These are phyloP conservation scores for Aurelia aurita DNA, from an alignment of 30 jellyfish, hydroid and myxozoan genomes.

Conservation along the genomic window DNA sequence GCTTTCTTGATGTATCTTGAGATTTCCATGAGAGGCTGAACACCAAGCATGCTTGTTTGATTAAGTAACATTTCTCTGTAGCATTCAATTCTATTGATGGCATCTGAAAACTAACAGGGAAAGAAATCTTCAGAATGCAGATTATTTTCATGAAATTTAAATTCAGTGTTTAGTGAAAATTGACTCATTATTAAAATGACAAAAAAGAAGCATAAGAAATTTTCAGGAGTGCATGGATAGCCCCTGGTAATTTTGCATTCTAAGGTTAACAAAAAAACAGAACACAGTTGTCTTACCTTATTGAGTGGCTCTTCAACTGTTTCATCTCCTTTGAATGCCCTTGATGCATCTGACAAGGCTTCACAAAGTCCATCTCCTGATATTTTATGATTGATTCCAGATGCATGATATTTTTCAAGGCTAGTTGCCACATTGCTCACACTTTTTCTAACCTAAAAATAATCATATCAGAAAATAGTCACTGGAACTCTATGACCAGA, in stretches of 20 bases:
- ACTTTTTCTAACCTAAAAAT: conserved; percentile 54
- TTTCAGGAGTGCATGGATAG: too few species aligned
- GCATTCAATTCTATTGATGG: conserved; percentile 90
- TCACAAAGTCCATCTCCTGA: conserved; percentile 89
- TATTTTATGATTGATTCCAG: conserved; percentile 75
- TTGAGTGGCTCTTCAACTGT: conserved; percentile 78
- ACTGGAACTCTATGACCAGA: too few species aligned
- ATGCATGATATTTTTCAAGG: conserved; percentile 72
- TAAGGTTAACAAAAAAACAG: too few species aligned
- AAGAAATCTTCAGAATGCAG: neutral
- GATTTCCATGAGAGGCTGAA: conserved; percentile 85
- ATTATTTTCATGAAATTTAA: too few species aligned
- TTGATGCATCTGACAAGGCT: conserved; percentile 78
- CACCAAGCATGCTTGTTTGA: conserved; percentile 96
- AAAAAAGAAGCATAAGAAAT: too few species aligned
- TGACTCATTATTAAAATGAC: too few species aligned
- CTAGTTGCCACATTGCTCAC: conserved; percentile 47
- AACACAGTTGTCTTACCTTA: conserved; percentile 52
- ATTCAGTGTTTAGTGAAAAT: too few species aligned
- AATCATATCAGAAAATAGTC: neutral
- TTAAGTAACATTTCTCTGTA: conserved; percentile 94
- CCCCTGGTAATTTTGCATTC: too few species aligned
- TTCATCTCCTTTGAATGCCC: conserved; percentile 76
- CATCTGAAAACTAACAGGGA: conserved; percentile 72
- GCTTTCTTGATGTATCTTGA: conserved; percentile 80